Evolutionary conservation across 37 sponge, comb jelly and placozoan genomes (phyloP).

Genomic region (Aphrocallistes beatrix): DNA sequence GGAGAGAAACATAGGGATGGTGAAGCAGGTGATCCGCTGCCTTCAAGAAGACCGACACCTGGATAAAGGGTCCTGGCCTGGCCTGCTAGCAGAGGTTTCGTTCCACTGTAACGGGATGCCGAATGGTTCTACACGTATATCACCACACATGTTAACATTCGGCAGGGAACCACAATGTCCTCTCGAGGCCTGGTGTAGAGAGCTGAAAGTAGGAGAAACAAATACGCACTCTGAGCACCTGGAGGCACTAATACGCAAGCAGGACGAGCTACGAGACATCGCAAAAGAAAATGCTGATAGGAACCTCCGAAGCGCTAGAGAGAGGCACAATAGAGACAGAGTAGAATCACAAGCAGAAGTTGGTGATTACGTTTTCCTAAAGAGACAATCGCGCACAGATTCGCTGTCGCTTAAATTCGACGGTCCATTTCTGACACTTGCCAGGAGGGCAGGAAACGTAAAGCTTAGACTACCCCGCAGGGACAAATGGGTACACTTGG

Average conservation of each 20-base stretch:
- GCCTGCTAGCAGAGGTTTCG: background rate
- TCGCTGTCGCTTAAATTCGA: background rate
- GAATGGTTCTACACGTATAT: background rate
- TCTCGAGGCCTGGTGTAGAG: background rate
- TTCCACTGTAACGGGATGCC: background rate
- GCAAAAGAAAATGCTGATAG: background rate
- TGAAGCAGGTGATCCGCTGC: background rate
- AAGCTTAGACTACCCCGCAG: background rate
- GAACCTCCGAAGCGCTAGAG: background rate
- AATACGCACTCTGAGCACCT: background rate
- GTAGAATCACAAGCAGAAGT: background rate
- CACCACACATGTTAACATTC: background rate
- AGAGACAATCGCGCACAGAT: background rate
- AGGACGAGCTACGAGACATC: too few species aligned
- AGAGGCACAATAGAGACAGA: background rate
- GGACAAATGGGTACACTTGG: too few species aligned
- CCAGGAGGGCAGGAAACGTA: background rate
- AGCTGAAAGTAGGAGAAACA: background rate
- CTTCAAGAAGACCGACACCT: background rate
- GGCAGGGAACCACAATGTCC: background rate
- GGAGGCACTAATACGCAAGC: background rate
- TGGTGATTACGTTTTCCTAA: background rate
- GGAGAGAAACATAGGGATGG: too few species aligned
- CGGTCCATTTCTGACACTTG: background rate
- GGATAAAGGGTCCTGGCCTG: background rate